phyloP scores from a whole-genome alignment of 2,888 invertebrate genomes.

The Nemotelus nigrinus region DNA sequence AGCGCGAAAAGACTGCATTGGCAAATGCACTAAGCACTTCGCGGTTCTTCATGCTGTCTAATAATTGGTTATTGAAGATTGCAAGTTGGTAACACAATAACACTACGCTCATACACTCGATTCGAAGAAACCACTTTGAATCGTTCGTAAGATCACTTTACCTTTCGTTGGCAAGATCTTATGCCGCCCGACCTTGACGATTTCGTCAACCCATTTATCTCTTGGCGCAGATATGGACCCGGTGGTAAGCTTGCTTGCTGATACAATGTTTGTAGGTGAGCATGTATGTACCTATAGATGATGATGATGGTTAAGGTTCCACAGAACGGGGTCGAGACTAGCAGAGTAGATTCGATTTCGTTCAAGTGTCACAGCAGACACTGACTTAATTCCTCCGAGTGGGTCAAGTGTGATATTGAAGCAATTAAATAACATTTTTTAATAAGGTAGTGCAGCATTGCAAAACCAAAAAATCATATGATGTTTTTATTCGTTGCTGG shows the following conservation, averaged over 20 bases:
- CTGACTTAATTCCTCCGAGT: background rate
- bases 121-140: background rate
- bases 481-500: no score
- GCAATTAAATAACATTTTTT: background rate
- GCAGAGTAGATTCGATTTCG: background rate
- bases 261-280: background rate
- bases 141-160: background rate
- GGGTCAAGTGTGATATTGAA: slow-evolving; percentile 7
- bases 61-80: no score
- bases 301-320: slow-evolving; percentile 12
- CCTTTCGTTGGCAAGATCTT: slow-evolving; percentile 13
- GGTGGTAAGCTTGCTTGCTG: background rate
- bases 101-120: no score
- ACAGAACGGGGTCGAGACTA: background rate
- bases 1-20: no score
- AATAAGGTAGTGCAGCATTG: no score
- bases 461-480: no score
- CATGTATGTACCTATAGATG: background rate
- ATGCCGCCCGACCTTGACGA: background rate
- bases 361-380: slow-evolving; percentile 6
- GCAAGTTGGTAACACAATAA: no score
- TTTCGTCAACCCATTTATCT: background rate
- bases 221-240: no score
- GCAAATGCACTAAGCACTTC: no score
- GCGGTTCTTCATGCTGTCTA: no score